Percentiles rank a stretch among this genome's conserved stretches.
Conservation (phyloP, 2,797 vertebrate species). For the Gymnothorax reevesii region DNA sequence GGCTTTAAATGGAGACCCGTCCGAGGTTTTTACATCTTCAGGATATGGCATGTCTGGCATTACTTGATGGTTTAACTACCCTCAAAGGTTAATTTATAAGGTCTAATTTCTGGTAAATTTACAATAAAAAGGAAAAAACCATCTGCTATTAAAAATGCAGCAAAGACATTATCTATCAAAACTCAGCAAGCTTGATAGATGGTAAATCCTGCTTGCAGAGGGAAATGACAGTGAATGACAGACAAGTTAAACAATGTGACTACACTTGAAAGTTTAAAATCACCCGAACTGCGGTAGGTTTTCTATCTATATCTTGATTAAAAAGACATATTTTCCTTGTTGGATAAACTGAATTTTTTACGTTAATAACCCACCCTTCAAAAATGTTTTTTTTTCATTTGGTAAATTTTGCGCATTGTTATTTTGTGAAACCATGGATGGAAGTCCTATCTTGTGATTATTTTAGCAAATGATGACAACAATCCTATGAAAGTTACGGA, state of each 20-base stretch:
- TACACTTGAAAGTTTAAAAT: neutral
- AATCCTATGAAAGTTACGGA: neutral
- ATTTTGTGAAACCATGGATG: neutral
- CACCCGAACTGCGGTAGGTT: neutral
- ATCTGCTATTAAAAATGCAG: neutral
- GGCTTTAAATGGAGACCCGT: neutral
- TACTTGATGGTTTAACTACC: neutral
- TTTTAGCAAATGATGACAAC: neutral
- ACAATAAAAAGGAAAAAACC: neutral
- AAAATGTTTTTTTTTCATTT: neutral
- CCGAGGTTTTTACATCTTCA: neutral
- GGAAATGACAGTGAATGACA: constrained; percentile 10
- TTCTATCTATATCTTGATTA: neutral
- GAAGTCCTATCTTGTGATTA: neutral
- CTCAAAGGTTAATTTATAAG: neutral
- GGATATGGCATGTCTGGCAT: neutral
- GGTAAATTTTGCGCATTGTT: neutral
- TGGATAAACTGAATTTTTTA: neutral
- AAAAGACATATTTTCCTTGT: neutral
- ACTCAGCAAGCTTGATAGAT: neutral
- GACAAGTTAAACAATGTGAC: neutral
- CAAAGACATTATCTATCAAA: constrained; percentile 1
- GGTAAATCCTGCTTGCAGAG: neutral
- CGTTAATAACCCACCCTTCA: neutral
- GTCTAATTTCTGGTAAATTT: neutral